These are phyloP conservation scores for Agonum fuliginosum DNA, from an alignment of 2,888 invertebrate genomes.

Conservation along the genomic window DNA sequence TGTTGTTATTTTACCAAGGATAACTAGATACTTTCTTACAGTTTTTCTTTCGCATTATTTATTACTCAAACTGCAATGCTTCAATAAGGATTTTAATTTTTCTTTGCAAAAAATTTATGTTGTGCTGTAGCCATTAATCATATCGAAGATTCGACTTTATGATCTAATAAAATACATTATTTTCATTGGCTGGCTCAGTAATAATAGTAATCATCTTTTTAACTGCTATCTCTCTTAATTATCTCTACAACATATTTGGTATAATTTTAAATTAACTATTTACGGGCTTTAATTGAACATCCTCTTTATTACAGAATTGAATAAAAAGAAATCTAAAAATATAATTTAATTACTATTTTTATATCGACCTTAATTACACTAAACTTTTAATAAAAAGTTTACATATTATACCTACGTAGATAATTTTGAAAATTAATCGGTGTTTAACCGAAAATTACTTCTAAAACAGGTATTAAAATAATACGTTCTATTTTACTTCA, in stretches of 20 bases:
- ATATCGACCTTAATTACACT: not conserved
- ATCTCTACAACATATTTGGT: conserved; percentile 47
- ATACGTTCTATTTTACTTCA: not conserved
- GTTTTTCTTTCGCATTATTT: conserved; percentile 24
- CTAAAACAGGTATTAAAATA: too few relatives aligned
- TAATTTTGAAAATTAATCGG: too few relatives aligned
- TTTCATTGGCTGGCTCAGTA: conserved; percentile 38
- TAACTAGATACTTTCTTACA: conserved; percentile 36
- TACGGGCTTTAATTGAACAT: conserved; percentile 45
- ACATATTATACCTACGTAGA: too few relatives aligned
- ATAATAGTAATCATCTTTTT: conserved; percentile 53
- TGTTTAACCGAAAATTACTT: too few relatives aligned
- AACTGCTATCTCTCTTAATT: conserved; percentile 50
- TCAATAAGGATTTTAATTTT: conserved; percentile 34
- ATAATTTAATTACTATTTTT: conserved; percentile 28
- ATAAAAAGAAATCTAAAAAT: conserved; percentile 7
- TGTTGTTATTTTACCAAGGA: conserved; percentile 30
- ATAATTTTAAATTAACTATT: conserved; percentile 51
- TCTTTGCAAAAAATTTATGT: conserved; percentile 38
- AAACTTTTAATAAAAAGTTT: not conserved
- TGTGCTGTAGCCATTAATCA: conserved; percentile 39
- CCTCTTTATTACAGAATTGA: conserved; percentile 16
- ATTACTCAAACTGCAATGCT: conserved; percentile 1
- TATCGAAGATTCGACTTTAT: conserved; percentile 38
- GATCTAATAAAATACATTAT: conserved; percentile 34